These are phyloP conservation scores for Cotesia congregata DNA, from an alignment of 2,888 invertebrate species.

Conservation along the genomic window DNA sequence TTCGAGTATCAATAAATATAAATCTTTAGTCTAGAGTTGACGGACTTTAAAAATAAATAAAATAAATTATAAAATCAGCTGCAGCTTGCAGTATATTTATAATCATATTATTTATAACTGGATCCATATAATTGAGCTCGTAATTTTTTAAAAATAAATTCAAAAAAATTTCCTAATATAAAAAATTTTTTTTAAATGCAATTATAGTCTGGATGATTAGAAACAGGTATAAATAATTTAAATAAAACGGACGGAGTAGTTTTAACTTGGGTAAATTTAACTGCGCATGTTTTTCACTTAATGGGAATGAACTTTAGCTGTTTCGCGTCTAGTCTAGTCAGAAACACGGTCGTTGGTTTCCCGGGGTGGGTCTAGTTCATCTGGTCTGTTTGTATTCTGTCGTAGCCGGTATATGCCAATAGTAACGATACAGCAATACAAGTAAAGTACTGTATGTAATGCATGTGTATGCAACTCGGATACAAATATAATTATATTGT, in stretches of 20 bases:
- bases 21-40: not conserved
- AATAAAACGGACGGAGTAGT: conserved; percentile 3
- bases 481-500: not conserved
- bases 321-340: conserved; percentile 22
- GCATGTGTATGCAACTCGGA: not conserved
- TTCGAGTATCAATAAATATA: not conserved
- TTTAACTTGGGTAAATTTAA: not conserved
- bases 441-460: too few relatives aligned
- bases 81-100: not conserved
- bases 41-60: not conserved
- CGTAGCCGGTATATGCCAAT: not conserved
- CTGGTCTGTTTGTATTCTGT: not conserved
- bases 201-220: not conserved
- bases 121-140: not conserved
- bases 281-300: conserved; percentile 23
- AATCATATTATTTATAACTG: not conserved
- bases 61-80: not conserved
- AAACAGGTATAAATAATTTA: conserved; percentile 2
- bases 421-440: not conserved
- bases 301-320: conserved; percentile 22
- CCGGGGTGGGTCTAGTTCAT: not conserved
- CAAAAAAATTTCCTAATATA: not conserved
- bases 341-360: not conserved
- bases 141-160: not conserved
- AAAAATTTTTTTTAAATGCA: not conserved